Evolutionary conservation across 2,888 invertebrate genomes (phyloP).

Genomic region (Oligia strigilis): DNA sequence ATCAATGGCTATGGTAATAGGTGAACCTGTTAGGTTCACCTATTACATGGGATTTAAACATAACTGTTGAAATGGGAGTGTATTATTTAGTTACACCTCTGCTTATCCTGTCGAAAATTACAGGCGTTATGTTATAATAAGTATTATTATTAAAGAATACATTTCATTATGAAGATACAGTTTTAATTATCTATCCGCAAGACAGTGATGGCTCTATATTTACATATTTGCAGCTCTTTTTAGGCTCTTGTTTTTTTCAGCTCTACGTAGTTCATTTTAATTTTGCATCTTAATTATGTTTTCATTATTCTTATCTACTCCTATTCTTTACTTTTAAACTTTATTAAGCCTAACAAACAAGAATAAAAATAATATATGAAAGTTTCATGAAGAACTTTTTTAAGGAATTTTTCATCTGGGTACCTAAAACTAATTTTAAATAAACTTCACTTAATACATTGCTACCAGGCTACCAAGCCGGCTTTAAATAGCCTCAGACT

Average conservation of each 20-base stretch:
- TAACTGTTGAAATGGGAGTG: background rate
- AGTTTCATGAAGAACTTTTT: background rate
- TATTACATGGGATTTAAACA: background rate
- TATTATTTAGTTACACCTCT: background rate
- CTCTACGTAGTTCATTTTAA: constrained; percentile 5
- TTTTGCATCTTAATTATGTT: constrained; percentile 36
- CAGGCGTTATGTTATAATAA: background rate
- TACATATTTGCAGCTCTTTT: constrained; percentile 26
- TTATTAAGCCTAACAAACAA: background rate
- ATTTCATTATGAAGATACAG: background rate
- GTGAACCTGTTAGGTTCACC: background rate
- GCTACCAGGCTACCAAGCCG: background rate
- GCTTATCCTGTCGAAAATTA: background rate
- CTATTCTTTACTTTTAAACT: background rate
- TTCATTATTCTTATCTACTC: constrained; percentile 16
- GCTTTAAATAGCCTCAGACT: constrained; percentile 15
- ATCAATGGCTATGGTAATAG: background rate
- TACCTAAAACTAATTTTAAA: background rate
- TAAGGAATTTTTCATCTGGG: background rate
- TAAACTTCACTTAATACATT: background rate
- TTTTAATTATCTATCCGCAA: constrained; percentile 12
- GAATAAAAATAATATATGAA: no score
- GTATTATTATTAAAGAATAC: background rate
- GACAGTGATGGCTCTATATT: constrained; percentile 24
- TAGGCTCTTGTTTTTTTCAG: constrained; percentile 34